Evolutionary conservation across 30 jellyfish, hydroid and myxozoan genomes (phyloP).

Genomic region (Turritopsis rubra): DNA sequence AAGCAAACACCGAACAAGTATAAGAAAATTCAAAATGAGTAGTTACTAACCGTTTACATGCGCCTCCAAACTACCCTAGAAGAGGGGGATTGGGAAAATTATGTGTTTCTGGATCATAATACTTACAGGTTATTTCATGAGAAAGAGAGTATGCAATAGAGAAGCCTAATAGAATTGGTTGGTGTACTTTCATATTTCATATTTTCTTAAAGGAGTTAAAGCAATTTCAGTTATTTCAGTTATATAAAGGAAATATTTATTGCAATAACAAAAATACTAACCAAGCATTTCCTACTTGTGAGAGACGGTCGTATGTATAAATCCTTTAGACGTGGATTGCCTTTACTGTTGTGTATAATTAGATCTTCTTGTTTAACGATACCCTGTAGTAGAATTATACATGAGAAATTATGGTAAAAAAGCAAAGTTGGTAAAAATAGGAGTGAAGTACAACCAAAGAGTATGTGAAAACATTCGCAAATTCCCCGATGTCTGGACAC

Average conservation of each 20-base stretch:
- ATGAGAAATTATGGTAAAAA: too few relatives aligned
- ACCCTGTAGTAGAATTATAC: conserved; percentile 45
- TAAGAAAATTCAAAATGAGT: too few relatives aligned
- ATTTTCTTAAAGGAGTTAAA: too few relatives aligned
- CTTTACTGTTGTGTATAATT: conserved; percentile 57
- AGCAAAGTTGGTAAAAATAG: too few relatives aligned
- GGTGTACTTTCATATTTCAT: too few relatives aligned
- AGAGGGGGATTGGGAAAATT: not conserved
- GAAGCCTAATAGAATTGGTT: too few relatives aligned
- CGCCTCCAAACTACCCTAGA: conserved; percentile 92
- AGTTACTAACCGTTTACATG: conserved; percentile 90
- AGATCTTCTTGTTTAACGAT: conserved; percentile 96
- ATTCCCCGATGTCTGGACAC: too few relatives aligned
- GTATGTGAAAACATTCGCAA: too few relatives aligned
- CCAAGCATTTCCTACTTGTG: conserved; percentile 83
- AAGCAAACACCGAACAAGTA: too few relatives aligned
- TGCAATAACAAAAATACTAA: conserved; percentile 27
- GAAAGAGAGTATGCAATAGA: not conserved
- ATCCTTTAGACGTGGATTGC: conserved; percentile 83
- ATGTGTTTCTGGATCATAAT: too few relatives aligned
- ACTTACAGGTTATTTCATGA: not conserved
- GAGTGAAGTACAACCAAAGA: too few relatives aligned
- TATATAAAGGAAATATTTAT: not conserved
- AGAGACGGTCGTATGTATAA: conserved; percentile 82
- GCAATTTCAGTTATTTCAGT: too few relatives aligned